Base-by-base conservation (phyloP, 2,888 invertebrate genomes). In the Macropis europaea region DNA sequence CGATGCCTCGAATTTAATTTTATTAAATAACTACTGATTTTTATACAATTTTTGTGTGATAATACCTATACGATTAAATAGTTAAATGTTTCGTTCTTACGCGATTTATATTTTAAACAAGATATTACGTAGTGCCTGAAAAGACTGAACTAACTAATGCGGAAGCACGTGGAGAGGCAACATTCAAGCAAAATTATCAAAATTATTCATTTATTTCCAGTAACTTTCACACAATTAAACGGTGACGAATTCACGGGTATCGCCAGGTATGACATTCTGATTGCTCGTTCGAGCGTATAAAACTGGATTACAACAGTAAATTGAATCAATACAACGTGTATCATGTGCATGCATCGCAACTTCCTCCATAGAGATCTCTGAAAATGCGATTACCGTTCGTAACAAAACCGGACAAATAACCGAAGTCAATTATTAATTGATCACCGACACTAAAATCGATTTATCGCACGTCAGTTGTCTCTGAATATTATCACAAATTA, bases 371-470 rank as follows among this genome's bases (percentile, higher is more conserved):
- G 32, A 17, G 22, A 9, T 9, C 6, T 22, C 17, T 9, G 3
- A 26, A 6, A 15, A 15, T 28, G 11, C 36, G 15, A 38, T 28
- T 36, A 48, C 9, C 19, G 28, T 11, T 15, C 15, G 13, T 22
- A 30, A 28, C 19, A 7, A 52, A 4, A 2, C 7, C 9, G 28
- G 7, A 40, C 40, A 13, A 40, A 28, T 28, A 28, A 19, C 9
- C 9, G 1, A 30, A 34, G 15, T 45, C 45, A 43, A 56, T 56
- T 56, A 56, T 19, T 1, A 13, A 56, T 56, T 30, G 42, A 56
- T 43, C 13, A 15, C 4, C 5, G n/a, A 26, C 11, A 28, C 2
- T 26, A 13, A 3, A 11, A 1, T 3, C 22, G 13, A 11, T 19
- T 32, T 47, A 32, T 32, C 11, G 19, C 32, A 11, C 32, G 28